Percentiles rank a stretch among this genome's conserved stretches.
Conservation (phyloP, 2,888 invertebrate genomes). For the Xestia xanthographa region DNA sequence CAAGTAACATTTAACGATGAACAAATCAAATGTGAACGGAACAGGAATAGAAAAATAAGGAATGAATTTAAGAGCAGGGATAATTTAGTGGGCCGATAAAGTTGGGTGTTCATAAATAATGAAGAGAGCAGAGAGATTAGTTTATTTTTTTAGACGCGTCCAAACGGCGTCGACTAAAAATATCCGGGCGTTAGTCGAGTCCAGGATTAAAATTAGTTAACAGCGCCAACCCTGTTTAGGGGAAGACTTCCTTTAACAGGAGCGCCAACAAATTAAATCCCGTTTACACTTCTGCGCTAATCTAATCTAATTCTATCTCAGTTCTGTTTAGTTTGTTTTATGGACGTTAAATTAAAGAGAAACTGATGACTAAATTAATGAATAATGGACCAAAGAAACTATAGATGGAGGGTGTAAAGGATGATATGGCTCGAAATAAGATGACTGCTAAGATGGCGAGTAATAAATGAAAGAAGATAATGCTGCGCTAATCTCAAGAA, state of each 20-base stretch:
- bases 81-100: conserved; percentile 80
- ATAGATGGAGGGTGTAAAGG: not conserved
- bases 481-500: too few species aligned
- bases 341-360: conserved; percentile 13
- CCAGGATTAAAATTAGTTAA: conserved; percentile 85
- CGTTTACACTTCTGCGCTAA: conserved; percentile 65
- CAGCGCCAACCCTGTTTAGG: conserved; percentile 73
- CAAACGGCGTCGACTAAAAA: conserved; percentile 84
- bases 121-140: conserved; percentile 74
- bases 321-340: conserved; percentile 48
- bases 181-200: conserved; percentile 82
- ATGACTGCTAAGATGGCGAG: not conserved
- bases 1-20: conserved; percentile 57
- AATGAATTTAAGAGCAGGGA: conserved; percentile 75
- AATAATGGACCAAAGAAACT: not conserved
- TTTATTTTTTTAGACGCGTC: conserved; percentile 82
- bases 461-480: not conserved
- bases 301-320: conserved; percentile 62
- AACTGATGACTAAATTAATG: conserved; percentile 18
- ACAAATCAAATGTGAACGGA: conserved; percentile 64
- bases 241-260: conserved; percentile 72
- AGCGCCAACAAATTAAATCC: conserved; percentile 67
- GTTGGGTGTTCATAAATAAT: conserved; percentile 84
- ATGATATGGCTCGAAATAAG: not conserved
- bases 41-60: conserved; percentile 70